Base-by-base conservation (phyloP, 1,140 invertebrate species). In the Drosophila nigrodunni region DNA sequence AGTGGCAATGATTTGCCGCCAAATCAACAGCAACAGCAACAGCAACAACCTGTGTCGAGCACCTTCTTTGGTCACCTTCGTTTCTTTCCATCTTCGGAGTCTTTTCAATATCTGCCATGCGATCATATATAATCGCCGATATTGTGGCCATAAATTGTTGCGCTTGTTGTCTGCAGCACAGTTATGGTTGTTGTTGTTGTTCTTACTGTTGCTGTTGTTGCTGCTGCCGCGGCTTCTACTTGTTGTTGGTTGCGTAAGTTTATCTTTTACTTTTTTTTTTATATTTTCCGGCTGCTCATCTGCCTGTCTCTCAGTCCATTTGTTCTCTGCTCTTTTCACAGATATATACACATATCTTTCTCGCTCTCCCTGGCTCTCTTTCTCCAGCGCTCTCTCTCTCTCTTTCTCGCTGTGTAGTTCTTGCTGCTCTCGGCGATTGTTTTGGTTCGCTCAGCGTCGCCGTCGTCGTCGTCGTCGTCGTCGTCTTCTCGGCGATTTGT, bases 171-270 rank as follows among this genome's bases (percentile, higher is more conserved):
- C 61, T 50, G 44, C 52, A 39, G 37, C 41, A 60, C 49, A 67
- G 46, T 46, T 18, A 4, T 30, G 3, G 25, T 30, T 30, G 25
- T 21, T 37, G 10, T 39, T 44, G 49, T 39, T 54, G 74, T 25
- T 72, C 44, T 15, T 67, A 55, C 69, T 67, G 44, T 64, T 55
- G 55, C 52, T 62, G 70, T 82, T 80, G 73, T 59, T 66, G 78
- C 46, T 66, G 64, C 49, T 34, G 69, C 69, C 43, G 59, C 61
- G 69, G 54, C 70, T 57, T 47, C 58, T 70, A 58, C 44, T 77
- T 79, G 64, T 46, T 65, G 49, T 58, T 55, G 67, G 57, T 87
- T 88, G 83, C 83, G 85, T 88, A 88, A 88, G 80, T 83, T 87
- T 88, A 80, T 89, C 83, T 83, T 65, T 71, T 62, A 52, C 70